Evolutionary conservation across 1,140 invertebrate species (phyloP), one percentile per base, ranked within the genome.

Genomic region (Lamellibrachia luymesi): DNA sequence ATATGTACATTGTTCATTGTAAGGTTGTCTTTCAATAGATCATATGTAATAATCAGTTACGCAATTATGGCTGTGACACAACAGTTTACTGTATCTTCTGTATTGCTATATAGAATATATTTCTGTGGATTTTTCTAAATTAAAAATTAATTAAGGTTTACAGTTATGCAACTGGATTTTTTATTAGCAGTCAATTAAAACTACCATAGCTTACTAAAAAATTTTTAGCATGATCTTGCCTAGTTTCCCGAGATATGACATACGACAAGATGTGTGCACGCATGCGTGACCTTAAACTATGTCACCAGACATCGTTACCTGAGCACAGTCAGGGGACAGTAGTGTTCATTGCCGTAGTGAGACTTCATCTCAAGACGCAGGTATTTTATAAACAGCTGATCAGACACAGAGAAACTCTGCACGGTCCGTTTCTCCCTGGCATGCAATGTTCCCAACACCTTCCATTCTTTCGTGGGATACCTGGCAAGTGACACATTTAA

Each of bases 341-440:
- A 99, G 96, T 99, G 99, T 96, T 99, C 99, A 4, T 97, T 97
- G 17, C 99, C 99, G 95, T 99, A 98, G 96, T 99, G 98, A 27
- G 98, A 98, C 92, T 98, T 97, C 94, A 99, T 97, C 95, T 99
- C 99, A 8, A 96, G 94, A 80, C 97, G 97, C 38, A 99, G 97
- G 96, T 98, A 99, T 96, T 99, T 99, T 27, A 98, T 98, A 97
- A 99, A 99, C 1, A 98, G 96, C 27, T 95, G 95, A 97, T 97
- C 95, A 97, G 97, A 49, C 98, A 97, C 93, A 94, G 97, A 97
- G 95, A 99, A 99, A 94, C 97, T 98, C 96, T 99, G 99, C 51
- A 99, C 97, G 51, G 97, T 97, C 93, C 98, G 97, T 94, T 98
- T 98, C 94, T 99, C 98, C 95, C 98, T 97, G 0, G 98, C 98